A percentile compares a stretch with the other conserved stretches of the same genome.
Conservation (phyloP, 2,888 invertebrate species). For the Dione juno region DNA sequence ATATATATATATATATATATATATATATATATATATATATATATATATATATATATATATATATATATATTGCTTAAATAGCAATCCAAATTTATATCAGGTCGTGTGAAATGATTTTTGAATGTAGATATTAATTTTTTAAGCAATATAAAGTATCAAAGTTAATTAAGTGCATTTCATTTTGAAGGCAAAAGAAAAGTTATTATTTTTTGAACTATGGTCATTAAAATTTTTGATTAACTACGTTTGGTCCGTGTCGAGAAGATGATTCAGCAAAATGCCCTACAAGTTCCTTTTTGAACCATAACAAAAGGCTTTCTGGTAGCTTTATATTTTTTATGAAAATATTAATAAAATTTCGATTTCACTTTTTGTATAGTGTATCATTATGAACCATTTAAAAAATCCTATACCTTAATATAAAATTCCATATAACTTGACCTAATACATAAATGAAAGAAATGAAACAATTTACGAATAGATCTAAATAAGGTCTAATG, state of each 20-base stretch:
- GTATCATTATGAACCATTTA: background rate
- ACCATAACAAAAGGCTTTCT: conserved; percentile 78
- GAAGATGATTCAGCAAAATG: conserved; percentile 77
- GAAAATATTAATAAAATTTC: conserved; percentile 70
- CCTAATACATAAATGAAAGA: too few relatives aligned
- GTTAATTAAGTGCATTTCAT: conserved; percentile 42
- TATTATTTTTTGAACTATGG: conserved; percentile 83
- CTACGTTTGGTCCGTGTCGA: conserved; percentile 81
- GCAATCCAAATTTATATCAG: too few relatives aligned
- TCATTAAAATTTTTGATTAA: conserved; percentile 84
- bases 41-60: too few relatives aligned
- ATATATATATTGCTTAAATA: too few relatives aligned
- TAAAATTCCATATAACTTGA: too few relatives aligned
- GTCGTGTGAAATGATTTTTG: too few relatives aligned
- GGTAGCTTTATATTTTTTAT: conserved; percentile 67
- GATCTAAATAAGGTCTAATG: too few relatives aligned
- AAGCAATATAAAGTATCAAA: conserved; percentile 55
- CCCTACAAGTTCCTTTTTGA: conserved; percentile 70
- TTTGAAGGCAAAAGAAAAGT: conserved; percentile 73
- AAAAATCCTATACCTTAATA: too few relatives aligned
- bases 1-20: too few relatives aligned
- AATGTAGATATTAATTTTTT: background rate
- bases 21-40: too few relatives aligned
- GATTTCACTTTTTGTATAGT: conserved; percentile 41
- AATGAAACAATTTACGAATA: too few relatives aligned